A percentile compares a stretch with the other conserved stretches of the same genome.
Conservation (phyloP, 2,797 vertebrate species). For the Avahi laniger region DNA sequence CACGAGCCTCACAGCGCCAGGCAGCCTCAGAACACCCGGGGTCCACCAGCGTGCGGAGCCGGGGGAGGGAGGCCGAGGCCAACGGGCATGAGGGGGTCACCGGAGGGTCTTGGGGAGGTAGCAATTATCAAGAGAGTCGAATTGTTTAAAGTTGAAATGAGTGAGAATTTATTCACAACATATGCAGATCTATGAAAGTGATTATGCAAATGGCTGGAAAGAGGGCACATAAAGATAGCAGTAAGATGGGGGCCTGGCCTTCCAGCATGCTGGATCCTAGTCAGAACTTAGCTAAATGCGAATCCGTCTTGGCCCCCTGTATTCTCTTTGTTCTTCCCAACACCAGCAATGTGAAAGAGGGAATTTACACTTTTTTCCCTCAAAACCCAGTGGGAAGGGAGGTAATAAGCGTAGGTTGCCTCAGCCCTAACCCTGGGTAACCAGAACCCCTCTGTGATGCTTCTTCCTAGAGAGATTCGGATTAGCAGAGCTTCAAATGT, state of each 20-base stretch:
- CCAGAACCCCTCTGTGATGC: not conserved
- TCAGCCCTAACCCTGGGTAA: not conserved
- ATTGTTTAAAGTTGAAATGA: slow-evolving; percentile 34
- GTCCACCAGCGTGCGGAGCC: fast-evolving
- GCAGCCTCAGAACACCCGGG: not conserved
- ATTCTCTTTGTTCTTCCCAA: not conserved
- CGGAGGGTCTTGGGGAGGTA: not conserved
- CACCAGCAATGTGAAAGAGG: not conserved
- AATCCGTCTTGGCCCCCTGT: not conserved
- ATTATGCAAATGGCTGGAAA: slow-evolving; percentile 33
- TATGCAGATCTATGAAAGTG: slow-evolving; percentile 35
- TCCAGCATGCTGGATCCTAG: not conserved
- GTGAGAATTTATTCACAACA: slow-evolving; percentile 69
- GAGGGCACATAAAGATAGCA: not conserved
- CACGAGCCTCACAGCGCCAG: not conserved
- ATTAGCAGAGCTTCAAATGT: not conserved
- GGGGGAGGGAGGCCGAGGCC: not conserved
- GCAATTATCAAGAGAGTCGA: not conserved
- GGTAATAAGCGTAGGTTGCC: not conserved
- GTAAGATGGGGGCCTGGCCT: not conserved
- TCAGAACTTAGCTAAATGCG: not conserved
- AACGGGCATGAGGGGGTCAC: not conserved
- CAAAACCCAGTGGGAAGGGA: not conserved
- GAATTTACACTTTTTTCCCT: not conserved
- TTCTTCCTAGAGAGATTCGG: not conserved